Evolutionary conservation across 1,140 invertebrate species (phyloP).

Genomic region (Gonioctena quinquepunctata): DNA sequence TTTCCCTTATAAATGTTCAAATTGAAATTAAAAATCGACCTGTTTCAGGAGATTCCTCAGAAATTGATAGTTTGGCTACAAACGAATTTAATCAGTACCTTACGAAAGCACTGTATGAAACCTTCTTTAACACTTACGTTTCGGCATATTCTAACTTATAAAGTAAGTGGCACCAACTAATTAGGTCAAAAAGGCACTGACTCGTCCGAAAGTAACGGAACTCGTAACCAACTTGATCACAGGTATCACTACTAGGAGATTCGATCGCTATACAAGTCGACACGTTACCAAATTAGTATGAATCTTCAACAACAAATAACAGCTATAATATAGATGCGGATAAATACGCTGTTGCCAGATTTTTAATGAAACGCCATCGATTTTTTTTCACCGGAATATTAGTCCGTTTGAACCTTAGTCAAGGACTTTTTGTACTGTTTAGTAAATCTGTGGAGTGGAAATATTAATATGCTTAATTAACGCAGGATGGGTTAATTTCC

Average conservation of each 20-base stretch:
- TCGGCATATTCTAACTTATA: background rate
- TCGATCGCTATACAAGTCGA: background rate
- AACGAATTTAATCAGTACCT: background rate
- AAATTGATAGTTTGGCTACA: background rate
- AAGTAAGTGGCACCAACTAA: background rate
- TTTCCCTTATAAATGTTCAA: background rate
- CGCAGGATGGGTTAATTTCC: no score
- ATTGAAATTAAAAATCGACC: background rate
- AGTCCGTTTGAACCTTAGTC: no score
- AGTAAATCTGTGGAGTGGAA: no score
- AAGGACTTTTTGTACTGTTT: no score
- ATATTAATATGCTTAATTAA: no score
- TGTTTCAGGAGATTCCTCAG: background rate
- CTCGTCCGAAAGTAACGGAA: background rate
- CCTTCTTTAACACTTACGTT: no score
- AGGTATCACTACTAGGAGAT: background rate
- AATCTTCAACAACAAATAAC: background rate
- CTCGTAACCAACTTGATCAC: background rate
- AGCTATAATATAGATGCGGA: background rate
- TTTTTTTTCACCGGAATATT: no score
- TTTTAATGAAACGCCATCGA: no score
- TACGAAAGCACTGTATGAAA: background rate
- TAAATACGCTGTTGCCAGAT: background rate
- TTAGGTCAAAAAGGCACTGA: background rate
- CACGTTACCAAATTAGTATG: background rate